Percentiles rank a stretch among this genome's conserved stretches.
Conservation (phyloP, 2,888 invertebrate species). For the Lobophora halterata region DNA sequence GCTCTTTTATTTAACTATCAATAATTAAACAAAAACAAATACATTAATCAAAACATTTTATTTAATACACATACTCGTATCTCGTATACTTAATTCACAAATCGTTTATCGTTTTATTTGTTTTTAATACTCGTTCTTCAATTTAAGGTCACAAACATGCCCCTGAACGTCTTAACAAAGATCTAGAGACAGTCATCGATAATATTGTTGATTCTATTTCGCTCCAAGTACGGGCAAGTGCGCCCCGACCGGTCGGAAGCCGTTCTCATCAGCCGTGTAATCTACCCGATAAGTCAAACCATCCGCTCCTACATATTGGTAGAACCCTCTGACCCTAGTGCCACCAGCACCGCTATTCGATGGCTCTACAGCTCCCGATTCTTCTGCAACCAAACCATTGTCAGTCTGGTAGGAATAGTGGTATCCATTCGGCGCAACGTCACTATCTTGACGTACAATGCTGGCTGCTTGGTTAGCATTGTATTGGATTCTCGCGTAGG, state of each 20-base stretch:
- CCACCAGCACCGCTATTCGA: constrained; percentile 77
- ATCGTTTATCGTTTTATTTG: not conserved
- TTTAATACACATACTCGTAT: too few species aligned
- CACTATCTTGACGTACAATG: constrained; percentile 77
- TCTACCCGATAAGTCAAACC: constrained; percentile 79
- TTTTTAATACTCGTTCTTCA: too few species aligned
- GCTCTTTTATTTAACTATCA: too few species aligned
- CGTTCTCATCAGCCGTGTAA: constrained; percentile 83
- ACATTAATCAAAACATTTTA: too few species aligned
- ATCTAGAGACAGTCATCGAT: too few species aligned
- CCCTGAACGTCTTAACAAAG: too few species aligned
- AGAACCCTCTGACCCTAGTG: constrained; percentile 83
- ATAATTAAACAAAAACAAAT: too few species aligned
- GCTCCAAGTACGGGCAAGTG: constrained; percentile 60
- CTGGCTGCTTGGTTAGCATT: constrained; percentile 74
- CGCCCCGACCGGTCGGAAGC: constrained; percentile 77
- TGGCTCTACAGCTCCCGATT: constrained; percentile 80
- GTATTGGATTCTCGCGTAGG: constrained; percentile 36
- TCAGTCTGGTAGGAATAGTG: constrained; percentile 83
- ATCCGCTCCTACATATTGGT: constrained; percentile 84
- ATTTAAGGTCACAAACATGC: too few species aligned
- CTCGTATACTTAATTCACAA: too few species aligned
- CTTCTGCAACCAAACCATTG: constrained; percentile 84
- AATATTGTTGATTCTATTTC: constrained; percentile 13
- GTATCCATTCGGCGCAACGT: constrained; percentile 76